Evolutionary conservation across 2,113 vertebrate species (phyloP), one percentile per base, ranked within the genome.

Genomic region (Bufo gargarizans): DNA sequence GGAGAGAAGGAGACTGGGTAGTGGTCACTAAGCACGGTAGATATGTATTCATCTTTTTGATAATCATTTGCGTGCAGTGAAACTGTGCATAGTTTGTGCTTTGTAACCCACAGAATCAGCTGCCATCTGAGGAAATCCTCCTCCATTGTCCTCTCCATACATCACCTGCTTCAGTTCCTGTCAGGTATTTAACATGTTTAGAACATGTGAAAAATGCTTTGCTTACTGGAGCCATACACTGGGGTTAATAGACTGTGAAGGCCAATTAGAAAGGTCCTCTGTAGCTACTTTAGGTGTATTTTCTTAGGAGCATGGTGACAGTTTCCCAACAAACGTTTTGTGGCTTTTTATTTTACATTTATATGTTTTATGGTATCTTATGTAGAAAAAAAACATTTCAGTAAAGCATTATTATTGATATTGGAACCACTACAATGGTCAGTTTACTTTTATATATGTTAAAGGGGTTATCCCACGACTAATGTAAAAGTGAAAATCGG

Each of bases 111-210:
- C 14, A 17, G 22, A 20, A 63, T 17, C 17, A n/a, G 0, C 79
- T 82, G 79, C 43, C 33, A 63, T 65, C 8, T 9, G 8, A 63
- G 79, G 43, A 61, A 82, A 82, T 82, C 79, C 79, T 47, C 43
- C 61, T 47, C 19, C n/a, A 49, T 63, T 45, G 79, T 59, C 16
- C 43, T n/a, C 58, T 63, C 8, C 11, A 20, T 17, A 45, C 17
- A 45, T 81, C 78, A 61, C 78, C 78, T 81, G 56, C 78, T 43
- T 80, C 77, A 56, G 55, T 56, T 58, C 77, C 77, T 59, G 55
- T 22, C 49, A 14, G 50, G 77, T 78, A 78, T 78, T 78, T 55
- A 13, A 71, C 63, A 72, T 56, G 61, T 56, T 17, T 82, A 47
- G 58, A 63, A 82, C 80, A 82, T 59, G 22, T 61, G 56, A 50